Evolutionary conservation across 1,140 invertebrate genomes (phyloP).

Genomic region (Matsumurasca onukii): DNA sequence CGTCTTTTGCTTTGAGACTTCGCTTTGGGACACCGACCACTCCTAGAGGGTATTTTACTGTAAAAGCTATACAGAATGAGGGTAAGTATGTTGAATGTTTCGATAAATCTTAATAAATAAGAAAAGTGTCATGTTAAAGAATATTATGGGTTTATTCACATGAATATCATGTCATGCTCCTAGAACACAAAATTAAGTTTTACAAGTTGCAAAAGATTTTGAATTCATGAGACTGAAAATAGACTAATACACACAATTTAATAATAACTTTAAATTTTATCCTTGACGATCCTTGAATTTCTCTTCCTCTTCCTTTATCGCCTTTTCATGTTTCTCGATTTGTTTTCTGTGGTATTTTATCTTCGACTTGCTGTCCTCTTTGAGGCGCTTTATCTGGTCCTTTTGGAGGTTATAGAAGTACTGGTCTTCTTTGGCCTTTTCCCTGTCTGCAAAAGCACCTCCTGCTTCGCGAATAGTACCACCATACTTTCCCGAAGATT

Average conservation of each 20-base stretch:
- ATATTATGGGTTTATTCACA: background rate
- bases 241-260: background rate
- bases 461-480: constrained; percentile 5
- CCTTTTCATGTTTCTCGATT: constrained; percentile 17
- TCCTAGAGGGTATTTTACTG: no score
- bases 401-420: constrained; percentile 19
- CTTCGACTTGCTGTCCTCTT: constrained; percentile 1
- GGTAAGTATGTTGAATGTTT: background rate
- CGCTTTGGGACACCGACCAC: no score
- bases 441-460: background rate
- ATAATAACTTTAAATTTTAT: background rate
- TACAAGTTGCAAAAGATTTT: background rate
- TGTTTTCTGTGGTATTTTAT: background rate
- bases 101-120: background rate
- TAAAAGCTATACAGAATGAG: no score
- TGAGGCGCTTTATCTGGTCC: constrained; percentile 2
- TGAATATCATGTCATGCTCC: no score
- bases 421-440: constrained; percentile 20
- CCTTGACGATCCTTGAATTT: constrained; percentile 3
- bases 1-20: no score
- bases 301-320: background rate
- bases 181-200: background rate
- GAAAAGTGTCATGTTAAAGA: background rate
- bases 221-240: background rate
- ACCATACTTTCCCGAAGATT: no score